phyloP scores from a whole-genome alignment of 2,888 invertebrate species.

The Endomychus coccineus region DNA sequence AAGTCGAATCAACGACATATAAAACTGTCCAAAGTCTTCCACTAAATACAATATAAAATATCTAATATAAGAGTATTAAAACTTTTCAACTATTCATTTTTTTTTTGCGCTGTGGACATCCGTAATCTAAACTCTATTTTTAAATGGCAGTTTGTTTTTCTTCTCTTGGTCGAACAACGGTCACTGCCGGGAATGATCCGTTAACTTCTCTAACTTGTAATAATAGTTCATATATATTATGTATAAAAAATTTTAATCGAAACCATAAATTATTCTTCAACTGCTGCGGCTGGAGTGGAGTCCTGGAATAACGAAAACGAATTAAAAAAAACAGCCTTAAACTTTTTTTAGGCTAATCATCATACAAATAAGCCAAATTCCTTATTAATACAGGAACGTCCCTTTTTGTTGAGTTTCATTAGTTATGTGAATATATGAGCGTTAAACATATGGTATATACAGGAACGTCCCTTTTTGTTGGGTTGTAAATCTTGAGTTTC shows the following conservation, averaged over 20 bases:
- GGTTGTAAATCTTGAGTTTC: no score
- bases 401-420: no score
- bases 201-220: conserved; percentile 16
- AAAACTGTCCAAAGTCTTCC: conserved; percentile 40
- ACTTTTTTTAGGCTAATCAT: no score
- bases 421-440: no score
- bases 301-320: conserved; percentile 30
- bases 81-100: conserved; percentile 30
- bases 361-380: no score
- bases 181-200: conserved; percentile 42
- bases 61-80: conserved; percentile 38
- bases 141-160: conserved; percentile 39
- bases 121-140: conserved; percentile 23
- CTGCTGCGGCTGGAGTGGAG: conserved; percentile 32
- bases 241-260: conserved; percentile 13
- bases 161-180: conserved; percentile 37
- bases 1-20: conserved; percentile 40
- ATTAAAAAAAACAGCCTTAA: no score
- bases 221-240: conserved; percentile 11
- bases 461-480: no score
- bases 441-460: no score
- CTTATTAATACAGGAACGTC: no score
- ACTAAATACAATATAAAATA: conserved; percentile 40
- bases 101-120: conserved; percentile 29
- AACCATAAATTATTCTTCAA: conserved; percentile 28